phyloP scores from a whole-genome alignment of 2,113 vertebrate species.

The Bos javanicus region DNA sequence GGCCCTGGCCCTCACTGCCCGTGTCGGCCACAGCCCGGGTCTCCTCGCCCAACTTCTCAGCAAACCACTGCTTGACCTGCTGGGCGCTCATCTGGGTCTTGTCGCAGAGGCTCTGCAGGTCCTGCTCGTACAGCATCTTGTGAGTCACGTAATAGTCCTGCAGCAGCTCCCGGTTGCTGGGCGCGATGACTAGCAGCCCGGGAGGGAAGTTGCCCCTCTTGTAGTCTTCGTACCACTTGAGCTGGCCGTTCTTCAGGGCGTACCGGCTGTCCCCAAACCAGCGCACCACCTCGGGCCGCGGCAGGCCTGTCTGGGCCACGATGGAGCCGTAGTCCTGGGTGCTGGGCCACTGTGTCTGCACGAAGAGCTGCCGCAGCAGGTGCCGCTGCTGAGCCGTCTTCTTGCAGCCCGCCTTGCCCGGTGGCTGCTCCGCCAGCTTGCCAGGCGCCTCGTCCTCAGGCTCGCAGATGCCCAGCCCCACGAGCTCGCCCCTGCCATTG shows the following conservation, averaged over 20 bases:
- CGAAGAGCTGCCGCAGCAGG: constrained; percentile 92
- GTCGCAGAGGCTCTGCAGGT: constrained; percentile 86
- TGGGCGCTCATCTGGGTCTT: constrained; percentile 86
- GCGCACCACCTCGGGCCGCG: constrained; percentile 93
- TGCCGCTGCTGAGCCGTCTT: constrained; percentile 95
- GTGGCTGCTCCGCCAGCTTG: constrained; percentile 72
- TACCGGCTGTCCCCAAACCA: constrained; percentile 98
- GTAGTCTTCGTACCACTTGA: constrained; percentile 96
- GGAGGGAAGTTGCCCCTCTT: constrained; percentile 84
- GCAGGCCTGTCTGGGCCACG: constrained; percentile 87
- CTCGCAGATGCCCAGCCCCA: not conserved
- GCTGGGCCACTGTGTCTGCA: constrained; percentile 95
- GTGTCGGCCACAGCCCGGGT: constrained; percentile 61
- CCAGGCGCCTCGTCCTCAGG: constrained; percentile 41
- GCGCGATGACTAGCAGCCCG: constrained; percentile 81
- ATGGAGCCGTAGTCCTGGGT: constrained; percentile 92
- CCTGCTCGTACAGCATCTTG: constrained; percentile 85
- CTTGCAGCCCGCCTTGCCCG: constrained; percentile 82
- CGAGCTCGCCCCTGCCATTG: constrained; percentile 81
- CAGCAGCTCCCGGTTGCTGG: constrained; percentile 79
- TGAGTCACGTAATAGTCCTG: constrained; percentile 86
- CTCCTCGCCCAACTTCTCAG: constrained; percentile 79
- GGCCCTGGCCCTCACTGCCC: constrained; percentile 58
- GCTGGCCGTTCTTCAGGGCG: constrained; percentile 94
- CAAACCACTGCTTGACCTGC: constrained; percentile 91